Evolutionary conservation across 2,888 invertebrate genomes (phyloP), one percentile per base, ranked within the genome.

Genomic region (Tachina fera): DNA sequence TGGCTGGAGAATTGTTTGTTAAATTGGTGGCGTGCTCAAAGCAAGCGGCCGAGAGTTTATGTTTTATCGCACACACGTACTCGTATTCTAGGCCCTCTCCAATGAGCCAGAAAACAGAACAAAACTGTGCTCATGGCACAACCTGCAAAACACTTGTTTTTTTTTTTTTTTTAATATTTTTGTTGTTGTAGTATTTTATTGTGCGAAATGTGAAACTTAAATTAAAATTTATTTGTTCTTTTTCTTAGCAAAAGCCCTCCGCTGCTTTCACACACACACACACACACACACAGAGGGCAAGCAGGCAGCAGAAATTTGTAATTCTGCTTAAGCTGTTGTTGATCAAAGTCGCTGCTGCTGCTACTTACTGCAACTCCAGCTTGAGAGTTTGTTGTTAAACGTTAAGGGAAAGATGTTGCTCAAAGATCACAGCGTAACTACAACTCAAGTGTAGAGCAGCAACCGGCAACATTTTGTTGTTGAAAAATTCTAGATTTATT

Each of bases 151-250:
- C 61, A 61, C 45, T 76, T 77, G 63, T 43, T 75, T 45, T 41
- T 61, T 16, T n/a, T n/a, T n/a, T n/a, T 43, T 16, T 51, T 22
- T 16, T 43, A 19, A 56, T 68, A 60, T 22, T 58, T 10, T 10
- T 76, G 61, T 68, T 43, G 63, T 76, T 77, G 65, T 63, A 65
- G 53, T 53, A 75, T 71, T 79, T 77, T 72, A 70, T 77, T 81
- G 78, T 74, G 83, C 86, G 39, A 86, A 83, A 83, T 82, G 63
- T 67, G 41, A 76, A 84, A 49, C 70, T 70, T 53, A 84, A 67
- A 76, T 81, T 71, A 47, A 70, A 83, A 47, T 51, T 58, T 77
- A 49, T 70, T n/a, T 63, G 16, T 49, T 49, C 9, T 61, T 63
- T 19, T 75, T 63, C 51, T 81, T 67, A 19, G 14, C 68, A 49